These are phyloP conservation scores for Cetoscarus ocellatus DNA, from an alignment of 2,797 vertebrate genomes.

Conservation along the genomic window DNA sequence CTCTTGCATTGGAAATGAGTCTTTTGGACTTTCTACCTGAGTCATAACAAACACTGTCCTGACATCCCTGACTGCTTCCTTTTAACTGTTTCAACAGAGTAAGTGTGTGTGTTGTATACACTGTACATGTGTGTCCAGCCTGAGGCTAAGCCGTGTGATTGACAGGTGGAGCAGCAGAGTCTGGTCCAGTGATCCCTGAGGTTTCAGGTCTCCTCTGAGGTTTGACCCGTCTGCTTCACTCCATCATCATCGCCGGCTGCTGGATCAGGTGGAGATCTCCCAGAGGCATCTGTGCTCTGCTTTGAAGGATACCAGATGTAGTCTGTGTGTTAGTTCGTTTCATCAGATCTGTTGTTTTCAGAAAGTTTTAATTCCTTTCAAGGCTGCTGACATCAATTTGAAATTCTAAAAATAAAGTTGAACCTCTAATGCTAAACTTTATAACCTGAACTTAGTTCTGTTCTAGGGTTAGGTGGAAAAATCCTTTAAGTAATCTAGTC, in stretches of 20 bases:
- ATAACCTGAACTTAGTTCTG: too few species aligned
- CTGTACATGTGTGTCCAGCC: constrained; percentile 27
- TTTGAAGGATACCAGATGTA: not conserved
- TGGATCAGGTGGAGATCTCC: constrained; percentile 12
- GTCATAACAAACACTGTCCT: constrained; percentile 8
- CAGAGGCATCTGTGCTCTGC: constrained; percentile 6
- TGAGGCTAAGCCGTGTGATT: constrained; percentile 40
- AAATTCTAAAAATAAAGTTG: too few species aligned
- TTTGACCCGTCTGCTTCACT: constrained; percentile 43
- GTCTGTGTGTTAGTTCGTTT: not conserved
- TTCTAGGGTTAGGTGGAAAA: too few species aligned
- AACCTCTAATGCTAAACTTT: too few species aligned
- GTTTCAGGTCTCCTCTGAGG: constrained; percentile 34
- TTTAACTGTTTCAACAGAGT: constrained; percentile 12
- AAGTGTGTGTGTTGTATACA: not conserved
- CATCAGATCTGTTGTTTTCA: not conserved
- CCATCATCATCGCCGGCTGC: constrained; percentile 25
- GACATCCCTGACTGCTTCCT: constrained; percentile 13
- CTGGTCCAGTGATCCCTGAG: constrained; percentile 34
- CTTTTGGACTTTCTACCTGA: not conserved
- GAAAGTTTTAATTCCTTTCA: too few species aligned
- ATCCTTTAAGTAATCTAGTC: too few species aligned
- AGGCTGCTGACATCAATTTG: too few species aligned
- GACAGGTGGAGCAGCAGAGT: constrained; percentile 32
- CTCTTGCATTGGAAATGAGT: constrained; percentile 23